Evolutionary conservation across 1,140 invertebrate species (phyloP), one percentile per base, ranked within the genome.

Genomic region (Papilio aristodemus): DNA sequence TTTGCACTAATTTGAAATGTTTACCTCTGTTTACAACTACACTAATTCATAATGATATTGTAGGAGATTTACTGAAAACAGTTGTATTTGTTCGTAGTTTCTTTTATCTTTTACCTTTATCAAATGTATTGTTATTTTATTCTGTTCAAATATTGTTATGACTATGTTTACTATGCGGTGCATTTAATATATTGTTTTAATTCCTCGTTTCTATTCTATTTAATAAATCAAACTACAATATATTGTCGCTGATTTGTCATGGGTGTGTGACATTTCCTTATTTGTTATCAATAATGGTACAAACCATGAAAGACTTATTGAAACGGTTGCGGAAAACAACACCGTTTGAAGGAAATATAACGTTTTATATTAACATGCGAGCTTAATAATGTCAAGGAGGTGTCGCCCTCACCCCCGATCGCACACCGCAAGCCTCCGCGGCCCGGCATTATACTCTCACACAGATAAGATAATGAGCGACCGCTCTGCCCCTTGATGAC

Each of bases 401-500:
- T 25, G 19, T 11, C 14, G 43, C 17, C 14, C 43, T 22, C 46
- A 50, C 8, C 43, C 27, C 43, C 1, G 11, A 17, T 50, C 6
- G 8, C 5, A 6, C 17, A 50, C 14, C 1, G 6, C 19, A 50
- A 39, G 38, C 10, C 27, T 6, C 6, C 46, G 41, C 19, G 19
- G 17, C 46, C 19, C 19, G 46, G 10, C 10, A 6, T 32, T 39
- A 11, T 54, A 14, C 46, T 50, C 19, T 54, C 19, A 54, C 22
- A 22, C 2, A 54, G 46, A 50, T 50, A 50, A 50, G 46, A 54
- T 54, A 22, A 54, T 54, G 22, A 54, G 17, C 19, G 46, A 22
- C 46, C 46, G 46, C 46, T 54, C 22, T 54, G 46, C 19, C 38
- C 46, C 46, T 54, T 54, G 27, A 54, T 54, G 46, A 54, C 46